phyloP scores from a whole-genome alignment of 2,113 vertebrate species.

The Heloderma charlesbogerti region DNA sequence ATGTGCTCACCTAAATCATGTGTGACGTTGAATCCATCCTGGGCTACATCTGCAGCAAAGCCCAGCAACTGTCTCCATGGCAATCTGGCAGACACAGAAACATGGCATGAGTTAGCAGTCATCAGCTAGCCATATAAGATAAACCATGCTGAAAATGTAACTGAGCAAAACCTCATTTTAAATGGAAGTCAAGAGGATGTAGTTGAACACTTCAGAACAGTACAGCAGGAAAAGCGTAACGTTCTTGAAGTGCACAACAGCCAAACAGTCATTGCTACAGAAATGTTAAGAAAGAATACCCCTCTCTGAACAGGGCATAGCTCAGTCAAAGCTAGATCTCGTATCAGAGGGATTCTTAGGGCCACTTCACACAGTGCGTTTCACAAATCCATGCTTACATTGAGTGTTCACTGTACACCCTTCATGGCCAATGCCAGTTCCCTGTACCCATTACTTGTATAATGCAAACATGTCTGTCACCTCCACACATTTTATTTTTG shows the following conservation, averaged over 20 bases:
- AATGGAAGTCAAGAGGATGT: background rate
- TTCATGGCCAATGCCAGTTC: background rate
- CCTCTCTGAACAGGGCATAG: background rate
- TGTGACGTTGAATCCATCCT: constrained; percentile 94
- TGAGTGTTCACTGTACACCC: background rate
- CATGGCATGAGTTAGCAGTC: background rate
- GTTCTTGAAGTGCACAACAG: background rate
- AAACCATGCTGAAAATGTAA: constrained; percentile 1
- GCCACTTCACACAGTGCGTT: background rate
- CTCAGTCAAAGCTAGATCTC: background rate
- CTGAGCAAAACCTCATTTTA: background rate
- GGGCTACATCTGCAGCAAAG: constrained; percentile 86
- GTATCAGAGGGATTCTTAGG: background rate
- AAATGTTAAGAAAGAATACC: background rate
- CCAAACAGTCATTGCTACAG: background rate
- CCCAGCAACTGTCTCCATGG: constrained; percentile 89
- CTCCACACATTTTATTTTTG: background rate
- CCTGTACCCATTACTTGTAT: background rate
- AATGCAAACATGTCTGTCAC: background rate
- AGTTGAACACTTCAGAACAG: background rate
- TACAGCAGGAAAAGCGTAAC: too few species aligned
- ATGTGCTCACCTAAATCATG: constrained; percentile 90
- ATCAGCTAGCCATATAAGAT: background rate
- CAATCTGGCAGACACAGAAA: constrained; percentile 78
- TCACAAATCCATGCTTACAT: background rate